A percentile compares a stretch with the other conserved stretches of the same genome.
phyloP scores from a whole-genome alignment of 2,888 invertebrate species.

The Lingula anatina region DNA sequence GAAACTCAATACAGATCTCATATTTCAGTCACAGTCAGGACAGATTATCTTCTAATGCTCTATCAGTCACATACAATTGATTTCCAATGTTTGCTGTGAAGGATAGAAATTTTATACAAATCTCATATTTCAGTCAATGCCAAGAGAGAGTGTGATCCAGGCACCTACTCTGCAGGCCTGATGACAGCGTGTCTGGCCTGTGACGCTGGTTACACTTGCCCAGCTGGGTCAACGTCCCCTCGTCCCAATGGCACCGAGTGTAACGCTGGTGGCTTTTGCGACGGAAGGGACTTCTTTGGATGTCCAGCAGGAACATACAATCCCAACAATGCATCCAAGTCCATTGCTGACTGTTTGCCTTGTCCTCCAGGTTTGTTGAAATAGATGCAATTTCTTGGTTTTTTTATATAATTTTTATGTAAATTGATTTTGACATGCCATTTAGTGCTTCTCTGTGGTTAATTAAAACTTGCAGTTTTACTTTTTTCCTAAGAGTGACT shows the following conservation, averaged over 20 bases:
- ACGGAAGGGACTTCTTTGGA: constrained; percentile 30
- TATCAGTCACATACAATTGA: too few relatives aligned
- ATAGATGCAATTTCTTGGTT: too few relatives aligned
- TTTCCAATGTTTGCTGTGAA: too few relatives aligned
- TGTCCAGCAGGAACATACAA: constrained; percentile 44
- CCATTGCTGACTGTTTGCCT: constrained; percentile 19
- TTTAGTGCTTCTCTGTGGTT: too few relatives aligned
- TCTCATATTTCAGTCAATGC: constrained; percentile 22
- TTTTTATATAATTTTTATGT: too few relatives aligned
- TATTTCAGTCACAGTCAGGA: neutral
- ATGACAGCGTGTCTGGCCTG: constrained; percentile 27
- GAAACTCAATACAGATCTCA: too few relatives aligned
- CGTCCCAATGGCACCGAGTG: constrained; percentile 29
- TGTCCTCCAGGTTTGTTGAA: constrained; percentile 46
- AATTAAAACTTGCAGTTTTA: too few relatives aligned
- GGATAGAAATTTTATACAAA: neutral
- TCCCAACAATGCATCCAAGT: constrained; percentile 29
- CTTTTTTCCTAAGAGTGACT: too few relatives aligned
- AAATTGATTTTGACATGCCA: too few relatives aligned
- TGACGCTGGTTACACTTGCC: constrained; percentile 37
- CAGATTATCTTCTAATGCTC: too few relatives aligned
- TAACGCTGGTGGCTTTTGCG: constrained; percentile 40
- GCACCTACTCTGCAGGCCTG: constrained; percentile 35
- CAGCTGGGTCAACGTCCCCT: constrained; percentile 30
- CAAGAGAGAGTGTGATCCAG: constrained; percentile 36